phyloP scores from a whole-genome alignment of 2,113 vertebrate species.

The Rhinoptilus africanus region DNA sequence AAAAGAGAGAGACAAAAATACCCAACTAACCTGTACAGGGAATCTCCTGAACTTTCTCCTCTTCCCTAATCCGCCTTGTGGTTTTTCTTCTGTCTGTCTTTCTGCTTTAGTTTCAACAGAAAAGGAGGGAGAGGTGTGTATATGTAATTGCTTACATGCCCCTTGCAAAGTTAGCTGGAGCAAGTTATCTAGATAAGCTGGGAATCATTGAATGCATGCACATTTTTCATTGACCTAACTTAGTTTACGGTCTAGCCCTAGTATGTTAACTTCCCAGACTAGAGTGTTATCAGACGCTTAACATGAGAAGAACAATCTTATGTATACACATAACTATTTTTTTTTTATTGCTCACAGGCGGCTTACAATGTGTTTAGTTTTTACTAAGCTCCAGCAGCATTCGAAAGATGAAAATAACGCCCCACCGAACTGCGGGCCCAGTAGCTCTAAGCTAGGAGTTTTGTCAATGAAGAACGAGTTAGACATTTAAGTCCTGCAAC shows the following conservation, averaged over 20 bases:
- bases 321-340: neutral
- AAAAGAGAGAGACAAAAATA: neutral
- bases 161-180: neutral
- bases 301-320: neutral
- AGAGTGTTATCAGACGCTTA: slow-evolving; percentile 31
- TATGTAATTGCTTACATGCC: neutral
- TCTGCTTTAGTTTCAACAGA: neutral
- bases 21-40: neutral
- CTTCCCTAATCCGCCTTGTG: neutral
- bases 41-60: neutral
- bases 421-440: accelerated
- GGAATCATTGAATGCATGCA: neutral
- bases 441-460: neutral
- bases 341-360: slow-evolving; percentile 2
- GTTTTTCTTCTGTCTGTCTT: neutral
- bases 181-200: neutral
- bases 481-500: neutral
- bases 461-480: neutral
- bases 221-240: neutral
- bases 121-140: neutral
- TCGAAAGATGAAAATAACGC: neutral
- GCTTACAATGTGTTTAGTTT: neutral
- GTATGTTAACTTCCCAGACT: neutral
- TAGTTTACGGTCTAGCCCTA: neutral
- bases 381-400: neutral